Conservation (phyloP, 2,797 vertebrate species). For the Morelia viridis region DNA sequence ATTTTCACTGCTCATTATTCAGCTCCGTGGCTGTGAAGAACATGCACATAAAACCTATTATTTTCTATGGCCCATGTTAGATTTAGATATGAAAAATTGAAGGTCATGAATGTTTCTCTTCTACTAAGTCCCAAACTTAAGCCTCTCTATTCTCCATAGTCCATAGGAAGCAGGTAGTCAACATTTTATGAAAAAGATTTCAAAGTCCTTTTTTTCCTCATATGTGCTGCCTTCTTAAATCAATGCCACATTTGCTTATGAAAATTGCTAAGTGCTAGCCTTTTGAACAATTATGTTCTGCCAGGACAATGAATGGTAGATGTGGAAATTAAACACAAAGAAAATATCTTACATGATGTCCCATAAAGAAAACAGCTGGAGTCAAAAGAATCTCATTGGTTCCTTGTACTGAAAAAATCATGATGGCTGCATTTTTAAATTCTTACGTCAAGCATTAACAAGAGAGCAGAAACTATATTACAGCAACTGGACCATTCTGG, state of each 20-base stretch:
- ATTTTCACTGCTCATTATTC: not conserved
- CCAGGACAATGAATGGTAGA: not conserved
- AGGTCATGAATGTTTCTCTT: not conserved
- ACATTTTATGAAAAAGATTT: not conserved
- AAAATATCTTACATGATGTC: not conserved
- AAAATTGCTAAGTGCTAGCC: not conserved
- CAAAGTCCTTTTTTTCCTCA: not conserved
- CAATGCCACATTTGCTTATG: not conserved
- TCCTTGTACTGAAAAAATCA: not conserved
- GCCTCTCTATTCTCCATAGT: not conserved
- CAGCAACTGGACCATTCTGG: not conserved
- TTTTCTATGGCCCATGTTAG: not conserved
- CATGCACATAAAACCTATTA: not conserved
- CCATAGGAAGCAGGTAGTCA: not conserved
- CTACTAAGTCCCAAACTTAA: not conserved
- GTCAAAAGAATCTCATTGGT: not conserved
- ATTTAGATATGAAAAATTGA: not conserved
- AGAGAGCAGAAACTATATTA: not conserved
- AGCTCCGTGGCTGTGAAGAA: not conserved
- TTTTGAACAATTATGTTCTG: constrained; percentile 2
- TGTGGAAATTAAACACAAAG: not conserved
- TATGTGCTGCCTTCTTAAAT: not conserved
- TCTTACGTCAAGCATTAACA: not conserved
- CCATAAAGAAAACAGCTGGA: not conserved
- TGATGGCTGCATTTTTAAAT: not conserved